Evolutionary conservation across 2,113 vertebrate species (phyloP).

Genomic region (Pseudorasbora parva): DNA sequence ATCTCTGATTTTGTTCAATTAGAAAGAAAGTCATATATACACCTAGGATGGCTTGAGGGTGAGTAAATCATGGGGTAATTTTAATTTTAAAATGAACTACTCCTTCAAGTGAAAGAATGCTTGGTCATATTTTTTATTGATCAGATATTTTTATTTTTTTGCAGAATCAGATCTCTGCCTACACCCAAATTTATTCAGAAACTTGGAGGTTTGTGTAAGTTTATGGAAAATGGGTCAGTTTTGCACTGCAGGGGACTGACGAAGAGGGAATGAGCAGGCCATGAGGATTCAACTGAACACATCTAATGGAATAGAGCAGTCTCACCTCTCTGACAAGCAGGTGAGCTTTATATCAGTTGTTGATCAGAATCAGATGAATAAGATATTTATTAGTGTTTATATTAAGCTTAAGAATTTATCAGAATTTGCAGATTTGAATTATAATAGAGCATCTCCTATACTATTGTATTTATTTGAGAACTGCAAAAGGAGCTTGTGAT

Average conservation of each 20-base stretch:
- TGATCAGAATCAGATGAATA: slow-evolving; percentile 1
- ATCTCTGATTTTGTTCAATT: too few relatives aligned
- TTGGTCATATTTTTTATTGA: not conserved
- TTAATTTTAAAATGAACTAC: too few relatives aligned
- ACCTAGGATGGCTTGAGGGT: too few relatives aligned
- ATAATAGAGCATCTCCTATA: not conserved
- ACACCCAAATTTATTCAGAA: not conserved
- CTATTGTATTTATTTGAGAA: not conserved
- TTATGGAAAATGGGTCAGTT: slow-evolving; percentile 20
- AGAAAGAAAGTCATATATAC: too few relatives aligned
- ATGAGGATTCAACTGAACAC: slow-evolving; percentile 61
- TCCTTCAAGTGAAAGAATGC: not conserved
- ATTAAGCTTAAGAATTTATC: not conserved
- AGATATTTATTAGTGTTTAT: not conserved
- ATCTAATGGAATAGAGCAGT: slow-evolving; percentile 73
- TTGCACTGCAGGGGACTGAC: slow-evolving; percentile 53
- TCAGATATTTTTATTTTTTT: not conserved
- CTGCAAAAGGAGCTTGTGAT: not conserved
- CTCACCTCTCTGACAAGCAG: slow-evolving; percentile 60
- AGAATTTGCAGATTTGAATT: not conserved
- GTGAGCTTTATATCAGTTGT: not conserved
- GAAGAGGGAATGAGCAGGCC: slow-evolving; percentile 43
- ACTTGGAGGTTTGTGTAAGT: not conserved
- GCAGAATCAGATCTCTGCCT: not conserved
- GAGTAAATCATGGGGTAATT: too few relatives aligned